Evolutionary conservation across 2,888 invertebrate genomes (phyloP), one percentile per base, ranked within the genome.

Genomic region (Pogonocherus hispidulus): DNA sequence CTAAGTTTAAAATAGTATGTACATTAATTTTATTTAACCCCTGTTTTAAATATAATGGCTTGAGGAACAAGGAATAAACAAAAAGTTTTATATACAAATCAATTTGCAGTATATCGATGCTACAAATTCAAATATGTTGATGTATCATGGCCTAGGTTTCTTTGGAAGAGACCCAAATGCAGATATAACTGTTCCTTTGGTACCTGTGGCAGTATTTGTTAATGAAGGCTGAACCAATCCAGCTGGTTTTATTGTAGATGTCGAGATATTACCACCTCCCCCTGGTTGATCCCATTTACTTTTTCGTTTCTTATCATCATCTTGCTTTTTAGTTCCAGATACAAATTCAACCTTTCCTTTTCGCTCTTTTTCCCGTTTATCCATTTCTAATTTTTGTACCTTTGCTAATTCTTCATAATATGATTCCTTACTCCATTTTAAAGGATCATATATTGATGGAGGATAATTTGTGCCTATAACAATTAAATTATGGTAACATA

Each of bases 261-360:
- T 87, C 18, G 88, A 80, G n/a, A 87, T 83, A 41, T 89, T 87
- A 54, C 91, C 88, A 2, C 91, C 92, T 1, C 91, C 92, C 1
- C 91, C 92, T 0, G 95, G 94, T 83, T 95, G 95, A 86, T 96
- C 96, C 96, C 96, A 96, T 84, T 96, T 96, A 2, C 95, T 95
- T 86, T 95, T 96, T 64, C 96, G 88, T 83, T 93, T 91, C 78
- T 94, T 94, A 69, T 94, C 94, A 44, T 94, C 94, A 77, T 93
- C 92, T 79, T 90, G 90, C 64, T 84, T 83, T 67, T 83, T 85
- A 3, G 84, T 82, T 2, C 96, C 96, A 1, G 93, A 91, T 0
- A 94, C 91, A 81, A 94, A 93, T 81, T 95, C 95, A 55, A 94
- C 92, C 86, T 96, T 96, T 11, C 94, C 91, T 83, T 94, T 95